A percentile compares a stretch with the other conserved stretches of the same genome.
Conservation (phyloP, 2,888 invertebrate genomes). For the Synanthedon formicaeformis region DNA sequence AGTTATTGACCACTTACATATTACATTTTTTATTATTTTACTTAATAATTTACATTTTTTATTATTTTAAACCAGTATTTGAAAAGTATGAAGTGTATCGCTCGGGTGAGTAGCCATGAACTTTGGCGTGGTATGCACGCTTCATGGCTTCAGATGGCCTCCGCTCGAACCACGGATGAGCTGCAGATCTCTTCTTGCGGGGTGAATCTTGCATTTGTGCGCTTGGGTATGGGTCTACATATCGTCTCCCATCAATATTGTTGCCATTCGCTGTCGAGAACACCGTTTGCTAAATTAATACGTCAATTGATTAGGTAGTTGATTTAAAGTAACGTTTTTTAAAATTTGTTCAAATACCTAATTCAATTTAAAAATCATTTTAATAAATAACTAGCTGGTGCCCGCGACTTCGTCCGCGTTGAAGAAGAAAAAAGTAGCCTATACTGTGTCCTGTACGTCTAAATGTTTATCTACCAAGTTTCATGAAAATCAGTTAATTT, state of each 20-base stretch:
- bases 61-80: constrained; percentile 8
- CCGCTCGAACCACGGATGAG: constrained; percentile 38
- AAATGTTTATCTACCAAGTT: no score
- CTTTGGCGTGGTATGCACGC: constrained; percentile 35
- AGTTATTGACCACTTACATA: not conserved
- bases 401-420: no score
- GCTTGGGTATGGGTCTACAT: constrained; percentile 59
- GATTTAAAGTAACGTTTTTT: no score
- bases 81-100: constrained; percentile 56
- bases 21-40: no score
- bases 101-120: constrained; percentile 48
- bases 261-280: constrained; percentile 64
- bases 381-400: no score
- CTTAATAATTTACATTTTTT: no score
- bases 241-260: constrained; percentile 55
- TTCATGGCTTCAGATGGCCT: constrained; percentile 24
- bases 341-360: no score
- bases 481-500: no score
- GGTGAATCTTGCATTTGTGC: constrained; percentile 60
- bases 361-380: no score
- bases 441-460: no score
- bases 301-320: no score
- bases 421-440: no score
- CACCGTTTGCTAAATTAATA: constrained; percentile 55
- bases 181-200: constrained; percentile 51